phyloP scores from a whole-genome alignment of 1,140 invertebrate species.

The Gyrodactylus bullatarudis region DNA sequence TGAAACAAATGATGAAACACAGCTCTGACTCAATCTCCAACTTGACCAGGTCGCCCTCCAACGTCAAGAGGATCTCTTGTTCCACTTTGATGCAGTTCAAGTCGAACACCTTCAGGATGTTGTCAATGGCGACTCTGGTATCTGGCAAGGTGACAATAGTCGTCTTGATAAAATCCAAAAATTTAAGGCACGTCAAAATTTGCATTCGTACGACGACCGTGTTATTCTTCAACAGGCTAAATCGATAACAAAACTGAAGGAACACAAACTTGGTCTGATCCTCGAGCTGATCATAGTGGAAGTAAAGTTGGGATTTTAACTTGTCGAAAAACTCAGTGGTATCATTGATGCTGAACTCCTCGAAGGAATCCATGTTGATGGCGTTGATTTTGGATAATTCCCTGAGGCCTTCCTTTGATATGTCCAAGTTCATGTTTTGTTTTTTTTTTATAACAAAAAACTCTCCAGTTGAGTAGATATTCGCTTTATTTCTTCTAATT shows the following conservation, averaged over 20 bases:
- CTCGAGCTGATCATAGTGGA: background rate
- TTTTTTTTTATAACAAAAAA: no score
- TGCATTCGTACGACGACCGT: background rate
- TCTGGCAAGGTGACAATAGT: background rate
- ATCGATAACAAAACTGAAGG: background rate
- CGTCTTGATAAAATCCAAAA: background rate
- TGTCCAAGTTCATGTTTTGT: background rate
- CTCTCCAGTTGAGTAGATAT: no score
- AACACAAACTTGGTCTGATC: background rate
- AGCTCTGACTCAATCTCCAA: background rate
- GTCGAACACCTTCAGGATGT: background rate
- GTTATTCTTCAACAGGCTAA: background rate
- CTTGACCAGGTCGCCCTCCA: background rate
- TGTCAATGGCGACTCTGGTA: background rate
- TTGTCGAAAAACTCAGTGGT: background rate
- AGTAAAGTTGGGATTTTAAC: background rate
- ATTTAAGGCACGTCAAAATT: background rate
- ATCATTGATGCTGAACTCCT: no score
- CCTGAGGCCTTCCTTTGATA: no score
- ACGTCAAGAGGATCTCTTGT: background rate
- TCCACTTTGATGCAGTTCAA: background rate
- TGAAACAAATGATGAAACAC: background rate
- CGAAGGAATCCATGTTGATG: no score
- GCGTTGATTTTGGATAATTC: no score
- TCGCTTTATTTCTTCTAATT: no score